Conservation (phyloP, 2,797 vertebrate genomes). For the Sebastes oblongus region DNA sequence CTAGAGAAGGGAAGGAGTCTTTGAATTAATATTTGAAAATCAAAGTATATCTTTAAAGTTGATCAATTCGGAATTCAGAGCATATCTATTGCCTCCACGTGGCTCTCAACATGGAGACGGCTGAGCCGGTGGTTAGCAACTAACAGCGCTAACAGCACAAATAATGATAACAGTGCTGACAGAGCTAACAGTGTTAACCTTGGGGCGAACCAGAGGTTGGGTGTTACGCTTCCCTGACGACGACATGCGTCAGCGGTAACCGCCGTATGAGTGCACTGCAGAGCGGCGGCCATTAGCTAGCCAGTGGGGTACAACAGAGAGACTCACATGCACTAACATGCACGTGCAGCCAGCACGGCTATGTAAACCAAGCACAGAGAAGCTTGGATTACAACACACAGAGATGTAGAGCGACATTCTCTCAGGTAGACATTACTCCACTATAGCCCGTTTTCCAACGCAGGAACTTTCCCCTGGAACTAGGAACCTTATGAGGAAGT, state of each 20-base stretch:
- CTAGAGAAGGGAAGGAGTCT: neutral
- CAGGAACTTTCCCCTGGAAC: neutral
- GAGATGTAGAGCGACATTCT: no score
- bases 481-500: neutral
- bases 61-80: neutral
- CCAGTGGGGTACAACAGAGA: neutral
- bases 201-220: neutral
- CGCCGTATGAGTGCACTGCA: neutral
- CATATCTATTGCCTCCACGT: neutral
- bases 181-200: neutral
- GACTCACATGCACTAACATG: neutral
- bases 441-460: neutral
- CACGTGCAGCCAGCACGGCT: neutral
- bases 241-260: neutral
- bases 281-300: no score
- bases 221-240: neutral
- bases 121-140: neutral
- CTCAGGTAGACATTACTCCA: neutral
- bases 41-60: neutral
- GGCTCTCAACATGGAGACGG: neutral
- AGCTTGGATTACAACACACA: no score
- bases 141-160: neutral
- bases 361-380: neutral
- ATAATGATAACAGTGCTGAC: neutral
- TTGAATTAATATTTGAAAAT: slow-evolving; percentile 30